Evolutionary conservation across 2,113 vertebrate species (phyloP).

Genomic region (Grammomys surdaster): DNA sequence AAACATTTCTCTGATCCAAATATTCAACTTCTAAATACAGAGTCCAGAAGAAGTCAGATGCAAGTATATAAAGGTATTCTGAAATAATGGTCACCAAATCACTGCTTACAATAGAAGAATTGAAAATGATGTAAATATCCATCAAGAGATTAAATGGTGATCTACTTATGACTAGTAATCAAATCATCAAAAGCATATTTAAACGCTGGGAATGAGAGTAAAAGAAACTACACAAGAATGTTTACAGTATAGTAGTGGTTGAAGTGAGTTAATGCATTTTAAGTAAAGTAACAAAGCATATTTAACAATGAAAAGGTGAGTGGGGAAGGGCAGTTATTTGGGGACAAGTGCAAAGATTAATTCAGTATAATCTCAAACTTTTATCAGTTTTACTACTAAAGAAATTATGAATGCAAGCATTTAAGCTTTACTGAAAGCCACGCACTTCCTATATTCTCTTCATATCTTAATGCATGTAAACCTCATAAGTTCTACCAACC

Average conservation of each 20-base stretch:
- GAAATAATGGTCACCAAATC: neutral
- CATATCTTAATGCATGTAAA: neutral
- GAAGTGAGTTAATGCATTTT: neutral
- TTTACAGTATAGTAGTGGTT: neutral
- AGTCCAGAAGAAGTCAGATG: neutral
- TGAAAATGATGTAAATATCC: neutral
- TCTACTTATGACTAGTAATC: neutral
- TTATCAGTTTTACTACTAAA: neutral
- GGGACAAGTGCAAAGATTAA: neutral
- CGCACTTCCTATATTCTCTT: neutral
- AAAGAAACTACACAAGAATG: neutral
- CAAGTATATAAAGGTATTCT: neutral
- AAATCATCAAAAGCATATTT: neutral
- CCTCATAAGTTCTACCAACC: neutral
- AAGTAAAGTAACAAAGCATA: neutral
- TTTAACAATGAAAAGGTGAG: neutral
- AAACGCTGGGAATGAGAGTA: neutral
- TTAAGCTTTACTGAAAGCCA: neutral
- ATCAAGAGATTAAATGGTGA: neutral
- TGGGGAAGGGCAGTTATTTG: neutral
- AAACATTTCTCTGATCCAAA: neutral
- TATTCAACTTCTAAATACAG: neutral
- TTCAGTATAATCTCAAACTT: neutral
- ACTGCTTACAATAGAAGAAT: neutral
- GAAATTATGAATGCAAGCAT: neutral